Evolutionary conservation across 2,888 invertebrate species (phyloP).

Genomic region (Meghimatium bilineatum): DNA sequence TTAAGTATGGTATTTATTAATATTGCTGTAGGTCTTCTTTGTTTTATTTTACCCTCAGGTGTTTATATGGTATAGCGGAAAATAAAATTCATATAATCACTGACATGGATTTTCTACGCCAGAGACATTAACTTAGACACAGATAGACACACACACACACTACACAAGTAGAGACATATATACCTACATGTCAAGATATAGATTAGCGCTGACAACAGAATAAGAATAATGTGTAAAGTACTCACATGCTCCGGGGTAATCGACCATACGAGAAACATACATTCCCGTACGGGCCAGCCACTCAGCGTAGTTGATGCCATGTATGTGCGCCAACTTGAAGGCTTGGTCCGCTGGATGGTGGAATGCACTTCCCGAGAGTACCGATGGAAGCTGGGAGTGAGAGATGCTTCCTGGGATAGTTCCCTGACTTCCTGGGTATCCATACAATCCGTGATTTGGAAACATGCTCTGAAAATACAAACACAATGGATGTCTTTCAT

Average conservation of each 20-base stretch:
- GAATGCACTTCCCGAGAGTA: slow-evolving; percentile 70
- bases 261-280: slow-evolving; percentile 86
- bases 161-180: not conserved
- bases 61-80: no score
- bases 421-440: slow-evolving; percentile 52
- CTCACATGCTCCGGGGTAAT: slow-evolving; percentile 68
- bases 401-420: slow-evolving; percentile 51
- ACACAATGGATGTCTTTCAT: no score
- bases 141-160: not conserved
- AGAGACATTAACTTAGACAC: no score
- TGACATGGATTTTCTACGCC: no score
- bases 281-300: slow-evolving; percentile 94
- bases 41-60: no score
- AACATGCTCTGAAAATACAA: slow-evolving; percentile 53
- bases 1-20: no score
- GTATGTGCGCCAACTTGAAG: slow-evolving; percentile 69
- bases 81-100: no score
- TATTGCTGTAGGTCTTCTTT: no score
- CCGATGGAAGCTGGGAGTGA: slow-evolving; percentile 50
- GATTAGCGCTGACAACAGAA: not conserved
- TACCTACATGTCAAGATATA: not conserved
- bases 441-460: slow-evolving; percentile 53
- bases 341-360: slow-evolving; percentile 70
- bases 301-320: slow-evolving; percentile 79
- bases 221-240: not conserved